phyloP scores from a whole-genome alignment of 2,113 vertebrate genomes.

The Upupa epops region DNA sequence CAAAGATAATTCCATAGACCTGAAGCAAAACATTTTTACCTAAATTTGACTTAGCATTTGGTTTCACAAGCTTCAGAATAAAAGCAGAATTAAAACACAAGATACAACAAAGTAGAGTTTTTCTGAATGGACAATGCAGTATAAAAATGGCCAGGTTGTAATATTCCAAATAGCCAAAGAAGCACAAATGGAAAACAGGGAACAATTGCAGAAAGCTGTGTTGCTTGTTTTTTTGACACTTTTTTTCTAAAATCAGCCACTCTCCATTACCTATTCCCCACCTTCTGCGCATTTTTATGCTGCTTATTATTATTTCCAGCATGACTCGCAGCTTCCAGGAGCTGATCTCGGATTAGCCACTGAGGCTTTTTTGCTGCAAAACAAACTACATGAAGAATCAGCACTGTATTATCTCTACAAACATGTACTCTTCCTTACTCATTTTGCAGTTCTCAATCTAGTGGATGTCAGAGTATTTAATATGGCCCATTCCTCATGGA shows the following conservation, averaged over 20 bases:
- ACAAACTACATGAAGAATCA: constrained; percentile 67
- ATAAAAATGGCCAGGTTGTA: background rate
- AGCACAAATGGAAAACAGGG: background rate
- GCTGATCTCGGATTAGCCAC: background rate
- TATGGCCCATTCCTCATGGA: constrained; percentile 79
- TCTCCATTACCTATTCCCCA: background rate
- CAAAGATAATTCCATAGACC: background rate
- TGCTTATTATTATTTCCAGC: background rate
- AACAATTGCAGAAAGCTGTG: background rate
- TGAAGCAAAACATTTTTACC: background rate
- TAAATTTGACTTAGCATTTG: background rate
- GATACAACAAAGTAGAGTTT: background rate
- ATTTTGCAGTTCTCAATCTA: constrained; percentile 81
- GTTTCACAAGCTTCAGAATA: background rate
- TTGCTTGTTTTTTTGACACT: background rate
- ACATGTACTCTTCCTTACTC: constrained; percentile 73
- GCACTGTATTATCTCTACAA: constrained; percentile 73
- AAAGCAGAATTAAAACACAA: background rate
- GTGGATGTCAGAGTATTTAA: constrained; percentile 81
- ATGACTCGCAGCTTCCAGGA: constrained; percentile 32
- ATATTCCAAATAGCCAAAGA: background rate
- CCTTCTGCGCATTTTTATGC: background rate
- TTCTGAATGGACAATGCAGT: background rate
- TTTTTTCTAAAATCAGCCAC: background rate
- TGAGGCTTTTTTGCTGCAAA: constrained; percentile 23